These are phyloP conservation scores for Littorina saxatilis DNA, from an alignment of 1,140 invertebrate species.

Conservation along the genomic window DNA sequence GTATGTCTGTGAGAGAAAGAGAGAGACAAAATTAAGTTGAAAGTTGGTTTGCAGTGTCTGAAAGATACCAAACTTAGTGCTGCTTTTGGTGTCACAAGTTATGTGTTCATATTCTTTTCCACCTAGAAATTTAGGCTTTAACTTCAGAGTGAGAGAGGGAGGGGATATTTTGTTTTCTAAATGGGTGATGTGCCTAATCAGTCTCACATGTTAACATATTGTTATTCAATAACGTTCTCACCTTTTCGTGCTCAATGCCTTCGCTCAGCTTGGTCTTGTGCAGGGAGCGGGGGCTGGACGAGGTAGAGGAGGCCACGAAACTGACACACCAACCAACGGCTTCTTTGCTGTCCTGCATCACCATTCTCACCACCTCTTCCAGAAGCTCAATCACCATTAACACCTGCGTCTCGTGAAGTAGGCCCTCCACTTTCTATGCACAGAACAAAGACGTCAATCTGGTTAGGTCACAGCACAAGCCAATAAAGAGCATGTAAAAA, in stretches of 20 bases:
- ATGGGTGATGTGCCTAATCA: no score
- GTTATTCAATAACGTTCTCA: no score
- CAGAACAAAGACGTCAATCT: background rate
- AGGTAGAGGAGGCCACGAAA: conserved; percentile 58
- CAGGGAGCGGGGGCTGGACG: conserved; percentile 59
- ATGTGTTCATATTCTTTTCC: no score
- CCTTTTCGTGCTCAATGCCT: conserved; percentile 56
- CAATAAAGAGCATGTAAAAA: background rate
- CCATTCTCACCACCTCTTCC: conserved; percentile 88
- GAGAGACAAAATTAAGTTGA: no score
- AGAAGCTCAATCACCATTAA: conserved; percentile 89
- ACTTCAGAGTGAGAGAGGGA: no score
- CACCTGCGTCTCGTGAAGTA: conserved; percentile 88
- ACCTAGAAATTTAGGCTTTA: no score
- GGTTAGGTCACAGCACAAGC: background rate
- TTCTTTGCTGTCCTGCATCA: conserved; percentile 85
- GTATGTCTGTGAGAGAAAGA: no score
- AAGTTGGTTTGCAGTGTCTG: no score
- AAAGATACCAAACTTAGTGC: no score
- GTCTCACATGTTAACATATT: no score
- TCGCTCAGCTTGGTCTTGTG: conserved; percentile 48
- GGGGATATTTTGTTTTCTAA: no score
- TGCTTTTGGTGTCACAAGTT: no score
- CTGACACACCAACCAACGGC: conserved; percentile 55
- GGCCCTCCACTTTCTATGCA: conserved; percentile 85